phyloP scores from a whole-genome alignment of 2,888 invertebrate genomes.

The Lottia gigantea region DNA sequence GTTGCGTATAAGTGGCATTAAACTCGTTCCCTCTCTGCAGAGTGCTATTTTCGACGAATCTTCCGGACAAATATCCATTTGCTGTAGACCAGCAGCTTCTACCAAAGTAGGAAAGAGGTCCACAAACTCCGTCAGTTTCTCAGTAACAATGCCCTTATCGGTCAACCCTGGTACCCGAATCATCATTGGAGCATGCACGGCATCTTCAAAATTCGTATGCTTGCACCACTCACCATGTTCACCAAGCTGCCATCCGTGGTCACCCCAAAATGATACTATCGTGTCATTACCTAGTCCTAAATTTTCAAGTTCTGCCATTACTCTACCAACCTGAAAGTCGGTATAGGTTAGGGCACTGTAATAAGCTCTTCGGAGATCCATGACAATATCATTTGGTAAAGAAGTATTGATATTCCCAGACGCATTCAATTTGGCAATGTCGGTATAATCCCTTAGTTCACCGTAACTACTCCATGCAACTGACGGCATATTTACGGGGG shows the following conservation, averaged over 20 bases:
- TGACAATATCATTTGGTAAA: constrained; percentile 36
- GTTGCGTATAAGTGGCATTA: constrained; percentile 36
- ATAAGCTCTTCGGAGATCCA: constrained; percentile 38
- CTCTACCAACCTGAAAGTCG: constrained; percentile 37
- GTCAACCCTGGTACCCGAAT: constrained; percentile 48
- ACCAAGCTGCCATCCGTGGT: constrained; percentile 53
- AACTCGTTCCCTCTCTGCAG: constrained; percentile 44
- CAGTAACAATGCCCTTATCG: constrained; percentile 37
- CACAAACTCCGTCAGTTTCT: constrained; percentile 45
- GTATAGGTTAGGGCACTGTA: constrained; percentile 41
- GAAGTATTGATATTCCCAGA: constrained; percentile 44
- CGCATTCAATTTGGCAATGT: constrained; percentile 34
- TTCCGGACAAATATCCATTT: constrained; percentile 35
- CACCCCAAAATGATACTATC: constrained; percentile 43
- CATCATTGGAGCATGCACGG: constrained; percentile 53
- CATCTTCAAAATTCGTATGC: constrained; percentile 50
- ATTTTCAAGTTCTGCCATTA: constrained; percentile 30
- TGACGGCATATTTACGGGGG: constrained; percentile 42
- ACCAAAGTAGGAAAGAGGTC: constrained; percentile 51
- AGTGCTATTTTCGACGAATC: constrained; percentile 30
- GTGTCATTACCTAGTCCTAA: constrained; percentile 38
- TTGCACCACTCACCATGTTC: constrained; percentile 53
- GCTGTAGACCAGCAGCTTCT: constrained; percentile 42
- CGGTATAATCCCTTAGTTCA: constrained; percentile 40
- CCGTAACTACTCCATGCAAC: constrained; percentile 44